phyloP scores from a whole-genome alignment of 2,888 invertebrate species.

The Pheosia tremula region DNA sequence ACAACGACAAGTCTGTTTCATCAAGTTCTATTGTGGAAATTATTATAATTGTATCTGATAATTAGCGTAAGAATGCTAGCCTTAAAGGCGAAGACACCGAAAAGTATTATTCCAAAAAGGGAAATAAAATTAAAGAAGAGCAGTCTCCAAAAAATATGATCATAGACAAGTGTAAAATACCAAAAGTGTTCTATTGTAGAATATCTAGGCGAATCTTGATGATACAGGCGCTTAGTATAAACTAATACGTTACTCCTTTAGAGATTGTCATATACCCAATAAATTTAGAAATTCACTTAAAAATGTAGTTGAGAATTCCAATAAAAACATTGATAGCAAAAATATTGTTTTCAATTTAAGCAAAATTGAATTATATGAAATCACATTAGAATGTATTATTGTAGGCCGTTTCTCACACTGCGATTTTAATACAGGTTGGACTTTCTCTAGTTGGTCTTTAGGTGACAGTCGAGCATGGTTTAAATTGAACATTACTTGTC shows the following conservation, averaged over 20 bases:
- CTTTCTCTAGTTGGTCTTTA: slow-evolving; percentile 81
- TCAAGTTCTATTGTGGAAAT: slow-evolving; percentile 18
- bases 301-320: slow-evolving; percentile 63
- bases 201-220: slow-evolving; percentile 28
- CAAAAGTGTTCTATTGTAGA: slow-evolving; percentile 1
- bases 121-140: not conserved
- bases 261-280: slow-evolving; percentile 78
- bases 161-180: not conserved
- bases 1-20: slow-evolving; percentile 33
- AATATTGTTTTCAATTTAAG: slow-evolving; percentile 73
- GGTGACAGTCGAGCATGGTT: slow-evolving; percentile 65
- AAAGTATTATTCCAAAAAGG: slow-evolving; percentile 7
- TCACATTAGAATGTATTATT: slow-evolving; percentile 57
- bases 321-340: slow-evolving; percentile 56
- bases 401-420: slow-evolving; percentile 71
- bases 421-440: slow-evolving; percentile 51
- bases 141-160: not conserved
- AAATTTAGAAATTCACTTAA: slow-evolving; percentile 78
- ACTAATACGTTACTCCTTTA: slow-evolving; percentile 65
- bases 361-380: slow-evolving; percentile 78
- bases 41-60: not conserved
- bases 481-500: slow-evolving; percentile 20
- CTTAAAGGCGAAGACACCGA: slow-evolving; percentile 28
- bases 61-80: not conserved
- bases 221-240: slow-evolving; percentile 39